These are phyloP conservation scores for Mionectes olivaceus DNA, from an alignment of 2,797 vertebrate genomes.

Conservation along the genomic window DNA sequence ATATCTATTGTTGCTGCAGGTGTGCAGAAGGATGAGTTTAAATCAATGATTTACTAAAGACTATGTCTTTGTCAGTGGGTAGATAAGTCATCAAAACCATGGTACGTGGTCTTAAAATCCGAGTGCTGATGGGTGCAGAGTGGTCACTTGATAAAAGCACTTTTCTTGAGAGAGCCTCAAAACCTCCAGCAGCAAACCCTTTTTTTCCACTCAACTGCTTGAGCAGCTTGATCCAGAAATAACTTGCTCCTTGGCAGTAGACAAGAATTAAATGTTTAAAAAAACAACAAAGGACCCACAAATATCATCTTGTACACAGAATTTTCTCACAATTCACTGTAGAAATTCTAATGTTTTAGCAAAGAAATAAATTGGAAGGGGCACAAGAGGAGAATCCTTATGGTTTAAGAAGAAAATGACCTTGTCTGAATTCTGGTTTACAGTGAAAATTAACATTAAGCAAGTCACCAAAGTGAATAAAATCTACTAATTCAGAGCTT, in stretches of 20 bases:
- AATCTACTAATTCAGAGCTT: neutral
- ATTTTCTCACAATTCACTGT: neutral
- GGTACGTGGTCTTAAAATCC: neutral
- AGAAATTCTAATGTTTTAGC: neutral
- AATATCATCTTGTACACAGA: neutral
- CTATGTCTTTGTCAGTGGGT: neutral
- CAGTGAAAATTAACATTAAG: neutral
- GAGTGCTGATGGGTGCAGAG: neutral
- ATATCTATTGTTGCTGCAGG: neutral
- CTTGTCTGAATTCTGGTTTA: neutral
- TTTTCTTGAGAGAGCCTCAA: neutral
- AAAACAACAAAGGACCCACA: neutral
- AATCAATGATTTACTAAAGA: neutral
- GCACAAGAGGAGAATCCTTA: neutral
- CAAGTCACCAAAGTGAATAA: neutral
- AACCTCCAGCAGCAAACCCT: neutral
- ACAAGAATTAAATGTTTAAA: neutral
- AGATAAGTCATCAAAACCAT: neutral
- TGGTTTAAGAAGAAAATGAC: neutral
- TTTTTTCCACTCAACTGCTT: neutral
- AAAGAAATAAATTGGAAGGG: neutral
- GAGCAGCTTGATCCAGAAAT: neutral
- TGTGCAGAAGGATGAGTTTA: neutral
- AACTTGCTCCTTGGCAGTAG: neutral
- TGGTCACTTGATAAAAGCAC: neutral